A percentile compares a stretch with the other conserved stretches of the same genome.
These are phyloP conservation scores for Yponomeuta evonymella DNA, from an alignment of 2,888 invertebrate species.

Conservation along the genomic window DNA sequence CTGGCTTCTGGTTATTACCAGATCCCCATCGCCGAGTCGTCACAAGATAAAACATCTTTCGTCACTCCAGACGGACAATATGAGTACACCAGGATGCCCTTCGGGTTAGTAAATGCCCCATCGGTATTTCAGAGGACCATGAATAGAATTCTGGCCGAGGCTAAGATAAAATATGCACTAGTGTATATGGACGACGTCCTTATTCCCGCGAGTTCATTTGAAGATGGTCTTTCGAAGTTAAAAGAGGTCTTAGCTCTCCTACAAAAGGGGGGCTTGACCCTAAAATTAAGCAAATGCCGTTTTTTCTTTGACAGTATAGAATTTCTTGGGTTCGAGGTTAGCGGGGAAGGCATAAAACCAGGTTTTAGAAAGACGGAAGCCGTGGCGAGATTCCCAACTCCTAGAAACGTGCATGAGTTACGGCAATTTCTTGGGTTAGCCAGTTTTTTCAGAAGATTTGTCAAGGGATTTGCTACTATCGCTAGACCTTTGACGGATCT, in stretches of 20 bases:
- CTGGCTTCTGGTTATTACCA: too few relatives aligned
- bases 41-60: too few relatives aligned
- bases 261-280: constrained; percentile 1
- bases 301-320: constrained; percentile 6
- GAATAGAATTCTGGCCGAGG: too few relatives aligned
- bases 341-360: constrained; percentile 2
- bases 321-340: constrained; percentile 15
- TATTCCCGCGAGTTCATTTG: neutral
- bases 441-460: constrained; percentile 26
- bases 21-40: too few relatives aligned
- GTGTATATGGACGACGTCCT: neutral
- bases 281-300: constrained; percentile 11
- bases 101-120: too few relatives aligned
- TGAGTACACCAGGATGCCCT: too few relatives aligned
- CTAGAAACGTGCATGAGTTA: constrained; percentile 21
- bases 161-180: too few relatives aligned
- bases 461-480: constrained; percentile 18
- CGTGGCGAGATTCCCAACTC: constrained; percentile 20
- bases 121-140: too few relatives aligned
- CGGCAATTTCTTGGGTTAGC: constrained; percentile 25
- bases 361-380: constrained; percentile 10
- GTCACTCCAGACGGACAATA: too few relatives aligned
- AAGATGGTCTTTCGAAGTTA: neutral
- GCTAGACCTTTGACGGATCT: constrained; percentile 12
- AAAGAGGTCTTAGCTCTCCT: constrained; percentile 3